These are phyloP conservation scores for Drosophila sucinea DNA, from an alignment of 1,140 invertebrate genomes.

Conservation along the genomic window DNA sequence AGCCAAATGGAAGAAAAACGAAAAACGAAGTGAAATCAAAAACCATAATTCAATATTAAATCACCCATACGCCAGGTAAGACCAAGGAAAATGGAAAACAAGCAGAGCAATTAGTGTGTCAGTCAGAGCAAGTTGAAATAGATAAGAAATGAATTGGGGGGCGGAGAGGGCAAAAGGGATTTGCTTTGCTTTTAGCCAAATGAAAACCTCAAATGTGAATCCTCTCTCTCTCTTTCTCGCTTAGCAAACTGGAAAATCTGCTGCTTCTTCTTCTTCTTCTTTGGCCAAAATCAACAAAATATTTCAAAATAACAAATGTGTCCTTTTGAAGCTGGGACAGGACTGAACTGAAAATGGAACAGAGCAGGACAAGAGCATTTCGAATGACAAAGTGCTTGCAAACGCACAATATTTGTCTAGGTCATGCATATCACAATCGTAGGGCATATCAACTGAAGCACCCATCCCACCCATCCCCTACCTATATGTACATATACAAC, in stretches of 20 bases:
- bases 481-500: neutral
- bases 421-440: slow-evolving; percentile 67
- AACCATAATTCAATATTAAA: slow-evolving; percentile 79
- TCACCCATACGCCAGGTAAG: slow-evolving; percentile 78
- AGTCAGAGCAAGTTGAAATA: slow-evolving; percentile 37
- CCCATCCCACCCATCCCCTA: neutral
- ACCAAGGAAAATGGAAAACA: slow-evolving; percentile 60
- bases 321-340: slow-evolving; percentile 40
- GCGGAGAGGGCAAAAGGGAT: slow-evolving; percentile 10
- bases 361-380: slow-evolving; percentile 26
- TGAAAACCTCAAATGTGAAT: slow-evolving; percentile 72
- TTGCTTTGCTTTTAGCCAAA: slow-evolving; percentile 63
- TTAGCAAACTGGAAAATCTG: slow-evolving; percentile 40
- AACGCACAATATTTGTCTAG: slow-evolving; percentile 78
- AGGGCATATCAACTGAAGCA: neutral
- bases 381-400: slow-evolving; percentile 74
- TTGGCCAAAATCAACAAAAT: slow-evolving; percentile 74
- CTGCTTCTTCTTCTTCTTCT: slow-evolving; percentile 8
- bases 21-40: slow-evolving; percentile 55
- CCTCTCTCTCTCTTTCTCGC: slow-evolving; percentile 6
- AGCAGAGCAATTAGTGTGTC: slow-evolving; percentile 75
- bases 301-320: slow-evolving; percentile 81
- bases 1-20: slow-evolving; percentile 23
- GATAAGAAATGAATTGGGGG: slow-evolving; percentile 46
- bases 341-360: neutral